Percentiles rank a stretch among this genome's conserved stretches.
These are phyloP conservation scores for Microcebus jonahi DNA, from an alignment of 2,113 vertebrate species.

Conservation along the genomic window DNA sequence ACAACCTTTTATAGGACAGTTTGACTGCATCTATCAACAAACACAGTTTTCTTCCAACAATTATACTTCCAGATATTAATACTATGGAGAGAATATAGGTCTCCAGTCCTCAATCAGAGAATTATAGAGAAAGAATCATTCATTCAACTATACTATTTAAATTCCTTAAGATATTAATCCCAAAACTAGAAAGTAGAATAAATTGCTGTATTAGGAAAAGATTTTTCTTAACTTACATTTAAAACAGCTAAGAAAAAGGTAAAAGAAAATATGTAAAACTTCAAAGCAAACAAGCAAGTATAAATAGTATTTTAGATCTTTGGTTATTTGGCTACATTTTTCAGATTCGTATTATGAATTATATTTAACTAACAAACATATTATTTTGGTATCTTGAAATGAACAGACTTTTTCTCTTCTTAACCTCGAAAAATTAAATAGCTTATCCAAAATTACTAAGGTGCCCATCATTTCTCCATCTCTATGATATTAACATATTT, in stretches of 20 bases:
- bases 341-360: neutral
- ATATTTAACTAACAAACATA: neutral
- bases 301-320: neutral
- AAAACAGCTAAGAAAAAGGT: neutral
- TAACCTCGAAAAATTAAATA: conserved; percentile 18
- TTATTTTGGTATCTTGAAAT: neutral
- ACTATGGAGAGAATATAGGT: neutral
- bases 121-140: neutral
- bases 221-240: neutral
- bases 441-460: neutral
- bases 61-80: neutral
- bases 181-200: neutral
- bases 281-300: neutral
- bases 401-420: neutral
- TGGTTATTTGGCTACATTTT: neutral
- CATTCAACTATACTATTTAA: neutral
- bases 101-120: neutral
- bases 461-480: neutral
- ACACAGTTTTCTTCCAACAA: neutral
- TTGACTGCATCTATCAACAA: neutral
- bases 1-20: neutral
- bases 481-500: neutral
- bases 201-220: neutral
- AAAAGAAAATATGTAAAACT: neutral
- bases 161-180: neutral